Evolutionary conservation across 35 echinoderm and acorn worm genomes (phyloP), one percentile per base, ranked within the genome.

Genomic region (Anneissia japonica): DNA sequence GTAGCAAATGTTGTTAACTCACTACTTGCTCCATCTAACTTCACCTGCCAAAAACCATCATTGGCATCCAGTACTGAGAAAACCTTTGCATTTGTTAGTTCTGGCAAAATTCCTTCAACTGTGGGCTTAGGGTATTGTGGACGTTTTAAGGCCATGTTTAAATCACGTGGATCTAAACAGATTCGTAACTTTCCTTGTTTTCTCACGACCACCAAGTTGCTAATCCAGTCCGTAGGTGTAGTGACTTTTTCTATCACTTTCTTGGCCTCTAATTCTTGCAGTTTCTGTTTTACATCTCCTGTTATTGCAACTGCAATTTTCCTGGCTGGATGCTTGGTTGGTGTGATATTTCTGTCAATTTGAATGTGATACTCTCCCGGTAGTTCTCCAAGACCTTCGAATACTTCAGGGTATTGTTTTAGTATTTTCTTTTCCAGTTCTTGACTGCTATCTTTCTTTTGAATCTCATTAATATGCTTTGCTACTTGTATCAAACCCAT

Each of bases 341-440:
- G 84, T 75, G 46, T 85, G 14, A 32, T 32, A 77, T 85, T 34
- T 35, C 75, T 72, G 35, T 85, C 75, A 17, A 36, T 73, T 85
- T 75, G 51, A 39, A 85, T 85, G 72, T 85, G 84, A 35, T 85
- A 85, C 0, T 85, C 84, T 34, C 84, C 84, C 19, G 84, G 84
- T 28, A 85, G 55, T 46, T 46, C 37, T 31, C 84, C 56, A 32
- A 85, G 84, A 74, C 46, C 84, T 34, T 29, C 75, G 36, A 85
- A 85, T 0, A 92, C 84, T 84, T 87, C 87, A 13, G 46, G 3
- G 37, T 84, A 92, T 26, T 90, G 43, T 17, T 32, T 77, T 26
- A 34, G 41, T 37, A 92, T 72, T 36, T 56, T 29, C 77, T 83
- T n/a, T n/a, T n/a, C n/a, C n/a, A n/a, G n/a, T n/a, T n/a, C n/a